phyloP scores from a whole-genome alignment of 2,113 vertebrate species.

The Leptocoma aspasia region DNA sequence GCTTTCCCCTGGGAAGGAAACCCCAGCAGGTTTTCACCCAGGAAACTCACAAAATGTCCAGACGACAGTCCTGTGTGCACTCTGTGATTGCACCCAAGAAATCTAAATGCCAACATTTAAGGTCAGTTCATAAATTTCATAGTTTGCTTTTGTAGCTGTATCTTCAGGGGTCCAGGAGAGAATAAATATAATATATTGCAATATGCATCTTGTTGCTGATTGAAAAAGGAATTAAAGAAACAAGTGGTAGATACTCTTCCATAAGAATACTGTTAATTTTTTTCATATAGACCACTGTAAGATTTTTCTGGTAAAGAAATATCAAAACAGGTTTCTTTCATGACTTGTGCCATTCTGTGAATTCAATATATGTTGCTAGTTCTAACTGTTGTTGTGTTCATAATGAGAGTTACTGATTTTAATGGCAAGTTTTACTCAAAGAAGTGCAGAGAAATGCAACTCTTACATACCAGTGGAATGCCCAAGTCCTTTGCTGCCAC shows the following conservation, averaged over 20 bases:
- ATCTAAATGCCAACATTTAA: neutral
- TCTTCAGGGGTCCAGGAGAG: neutral
- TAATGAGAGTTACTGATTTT: neutral
- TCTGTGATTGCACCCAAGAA: neutral
- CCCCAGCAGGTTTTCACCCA: no score
- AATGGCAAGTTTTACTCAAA: neutral
- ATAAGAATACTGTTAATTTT: neutral
- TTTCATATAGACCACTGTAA: neutral
- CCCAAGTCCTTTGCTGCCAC: neutral
- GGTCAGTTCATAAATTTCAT: neutral
- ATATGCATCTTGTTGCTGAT: neutral
- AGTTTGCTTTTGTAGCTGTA: neutral
- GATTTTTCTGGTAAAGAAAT: neutral
- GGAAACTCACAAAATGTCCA: no score
- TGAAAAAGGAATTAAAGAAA: neutral
- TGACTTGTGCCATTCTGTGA: neutral
- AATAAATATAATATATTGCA: neutral
- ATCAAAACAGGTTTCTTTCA: neutral
- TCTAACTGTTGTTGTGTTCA: neutral
- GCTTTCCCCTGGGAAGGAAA: no score
- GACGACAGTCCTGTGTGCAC: neutral
- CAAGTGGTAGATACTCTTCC: neutral
- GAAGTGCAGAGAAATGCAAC: neutral
- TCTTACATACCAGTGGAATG: neutral
- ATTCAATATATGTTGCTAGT: neutral